Base-by-base conservation (phyloP, 2,888 invertebrate species). In the Cheilosia scutellata region DNA sequence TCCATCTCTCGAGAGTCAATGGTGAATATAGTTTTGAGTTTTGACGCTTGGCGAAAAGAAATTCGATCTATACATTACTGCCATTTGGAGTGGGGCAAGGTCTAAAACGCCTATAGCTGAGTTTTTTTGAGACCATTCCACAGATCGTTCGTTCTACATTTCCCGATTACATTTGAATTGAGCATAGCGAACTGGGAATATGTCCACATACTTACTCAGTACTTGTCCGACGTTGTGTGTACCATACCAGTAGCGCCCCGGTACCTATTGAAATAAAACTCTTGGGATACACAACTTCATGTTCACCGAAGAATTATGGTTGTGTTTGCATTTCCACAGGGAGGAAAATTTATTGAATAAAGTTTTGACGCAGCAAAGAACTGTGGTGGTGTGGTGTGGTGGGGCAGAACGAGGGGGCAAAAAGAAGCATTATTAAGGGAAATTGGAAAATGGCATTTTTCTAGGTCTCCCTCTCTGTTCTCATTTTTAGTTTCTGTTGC, bases 301-400 rank as follows among this genome's bases (percentile, higher is more conserved):
- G 60, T 76, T 66, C 66, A 37, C 25, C 51, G 55, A 72, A 71
- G 82, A 86, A 82, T 82, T 82, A 86, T 86, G 55, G 82, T 77
- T 72, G 51, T 77, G 68, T 77, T 86, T 86, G 86, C 72, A 82
- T 86, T 82, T 86, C 72, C 68, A 72, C 71, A 40, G 57, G 71
- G 72, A 68, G 76, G 68, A 60, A 53, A 86, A 86, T 82, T 86
- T 86, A 86, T 86, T 77, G 86, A 82, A 82, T 82, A 82, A 82
- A 86, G 76, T 86, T 86, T 82, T 86, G 55, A 70, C 62, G 71
- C 80, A 58, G 79, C 58, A 40, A 16, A 68, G 58, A 20, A 40
- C 9, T 51, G 9, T 27, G 27, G 31, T 2, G 25, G 29, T 27
- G 13, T 13, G 16, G 49, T 11, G 33, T 25, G 9, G 20, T 5